Evolutionary conservation across 1,140 invertebrate species (phyloP).

Genomic region (Diachasmimorpha longicaudata): DNA sequence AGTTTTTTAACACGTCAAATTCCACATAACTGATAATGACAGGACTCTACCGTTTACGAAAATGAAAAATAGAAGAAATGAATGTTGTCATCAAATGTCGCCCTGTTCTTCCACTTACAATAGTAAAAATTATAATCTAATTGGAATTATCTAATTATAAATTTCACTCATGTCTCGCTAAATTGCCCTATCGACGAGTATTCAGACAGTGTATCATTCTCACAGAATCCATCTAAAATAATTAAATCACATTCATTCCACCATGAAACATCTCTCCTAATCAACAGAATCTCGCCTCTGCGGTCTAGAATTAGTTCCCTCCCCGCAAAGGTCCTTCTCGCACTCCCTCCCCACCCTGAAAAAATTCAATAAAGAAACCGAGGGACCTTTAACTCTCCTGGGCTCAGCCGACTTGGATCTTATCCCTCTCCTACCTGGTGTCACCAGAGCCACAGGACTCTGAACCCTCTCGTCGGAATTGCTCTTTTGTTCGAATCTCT

Average conservation of each 20-base stretch:
- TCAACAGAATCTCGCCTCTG: background rate
- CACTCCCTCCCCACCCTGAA: background rate
- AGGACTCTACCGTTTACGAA: too few relatives aligned
- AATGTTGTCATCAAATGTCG: too few relatives aligned
- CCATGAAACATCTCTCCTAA: background rate
- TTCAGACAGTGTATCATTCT: too few relatives aligned
- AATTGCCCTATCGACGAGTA: too few relatives aligned
- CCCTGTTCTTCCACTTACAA: too few relatives aligned
- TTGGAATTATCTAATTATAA: too few relatives aligned
- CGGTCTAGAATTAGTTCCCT: background rate
- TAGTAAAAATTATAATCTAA: too few relatives aligned
- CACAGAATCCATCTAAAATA: too few relatives aligned
- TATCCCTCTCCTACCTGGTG: slow-evolving; percentile 38
- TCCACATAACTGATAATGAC: too few relatives aligned
- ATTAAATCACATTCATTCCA: background rate
- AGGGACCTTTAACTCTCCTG: slow-evolving; percentile 35
- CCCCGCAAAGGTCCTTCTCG: background rate
- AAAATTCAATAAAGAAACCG: background rate
- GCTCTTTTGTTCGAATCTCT: slow-evolving; percentile 51
- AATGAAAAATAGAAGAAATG: too few relatives aligned
- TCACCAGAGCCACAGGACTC: slow-evolving; percentile 37
- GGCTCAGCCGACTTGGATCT: slow-evolving; percentile 52
- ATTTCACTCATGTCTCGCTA: too few relatives aligned
- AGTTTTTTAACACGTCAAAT: too few relatives aligned
- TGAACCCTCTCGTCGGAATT: slow-evolving; percentile 35